Conservation (phyloP, 1,140 invertebrate genomes). For the Trypoxylus dichotomus region DNA sequence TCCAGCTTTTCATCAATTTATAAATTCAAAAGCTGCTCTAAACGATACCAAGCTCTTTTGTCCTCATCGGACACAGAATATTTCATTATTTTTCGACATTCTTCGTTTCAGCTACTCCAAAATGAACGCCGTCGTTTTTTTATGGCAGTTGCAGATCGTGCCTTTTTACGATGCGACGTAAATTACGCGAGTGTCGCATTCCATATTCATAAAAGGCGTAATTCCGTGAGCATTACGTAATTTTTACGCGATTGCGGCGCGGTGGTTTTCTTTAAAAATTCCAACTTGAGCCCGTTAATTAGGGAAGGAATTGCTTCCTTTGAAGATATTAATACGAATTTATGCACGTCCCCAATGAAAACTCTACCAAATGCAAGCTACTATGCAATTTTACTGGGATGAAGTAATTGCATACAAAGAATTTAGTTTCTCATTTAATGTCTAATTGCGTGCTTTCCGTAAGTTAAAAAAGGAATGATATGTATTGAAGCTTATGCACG, state of each 20-base stretch:
- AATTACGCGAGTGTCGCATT: background rate
- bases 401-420: no score
- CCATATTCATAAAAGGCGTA: background rate
- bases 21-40: background rate
- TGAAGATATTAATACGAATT: no score
- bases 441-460: no score
- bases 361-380: no score
- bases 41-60: background rate
- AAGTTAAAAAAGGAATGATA: no score
- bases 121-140: background rate
- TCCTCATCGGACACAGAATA: background rate
- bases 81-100: background rate
- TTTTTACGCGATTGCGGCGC: background rate
- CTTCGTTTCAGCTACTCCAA: background rate
- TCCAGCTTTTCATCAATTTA: background rate
- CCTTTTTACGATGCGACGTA: background rate
- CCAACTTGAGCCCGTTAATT: no score
- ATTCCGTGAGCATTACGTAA: background rate
- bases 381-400: no score
- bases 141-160: background rate
- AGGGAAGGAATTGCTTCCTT: no score
- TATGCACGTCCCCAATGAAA: no score
- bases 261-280: no score
- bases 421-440: no score
- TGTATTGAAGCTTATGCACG: no score